These are phyloP conservation scores for Aplochiton taeniatus DNA, from an alignment of 2,797 vertebrate genomes.

Conservation along the genomic window DNA sequence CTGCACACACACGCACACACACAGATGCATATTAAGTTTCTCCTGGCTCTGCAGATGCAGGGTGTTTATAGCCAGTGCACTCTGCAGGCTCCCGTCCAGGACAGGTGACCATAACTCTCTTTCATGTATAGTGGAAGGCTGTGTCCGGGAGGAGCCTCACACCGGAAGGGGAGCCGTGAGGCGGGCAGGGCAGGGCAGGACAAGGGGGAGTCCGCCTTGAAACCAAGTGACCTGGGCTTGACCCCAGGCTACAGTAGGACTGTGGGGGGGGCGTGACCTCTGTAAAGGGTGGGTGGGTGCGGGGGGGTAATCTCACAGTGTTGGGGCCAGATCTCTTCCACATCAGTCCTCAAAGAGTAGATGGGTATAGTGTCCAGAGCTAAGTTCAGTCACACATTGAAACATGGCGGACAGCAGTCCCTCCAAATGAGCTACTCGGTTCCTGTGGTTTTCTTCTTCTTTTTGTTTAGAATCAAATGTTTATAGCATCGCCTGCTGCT, in stretches of 20 bases:
- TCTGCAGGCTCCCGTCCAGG: not conserved
- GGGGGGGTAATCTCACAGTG: conserved; percentile 18
- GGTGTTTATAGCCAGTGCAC: conserved; percentile 1
- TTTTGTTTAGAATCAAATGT: too few relatives aligned
- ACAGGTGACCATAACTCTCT: conserved; percentile 36
- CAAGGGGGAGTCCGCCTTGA: too few relatives aligned
- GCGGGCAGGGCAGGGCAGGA: conserved; percentile 20
- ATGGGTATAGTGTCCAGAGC: too few relatives aligned
- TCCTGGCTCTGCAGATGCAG: not conserved
- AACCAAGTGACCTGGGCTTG: too few relatives aligned
- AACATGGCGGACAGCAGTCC: not conserved
- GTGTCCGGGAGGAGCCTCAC: conserved; percentile 35
- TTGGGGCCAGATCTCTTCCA: not conserved
- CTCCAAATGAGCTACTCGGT: too few relatives aligned
- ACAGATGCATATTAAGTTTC: conserved; percentile 1
- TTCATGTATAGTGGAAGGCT: conserved; percentile 37
- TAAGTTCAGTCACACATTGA: not conserved
- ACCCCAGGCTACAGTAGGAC: not conserved
- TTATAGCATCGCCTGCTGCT: too few relatives aligned
- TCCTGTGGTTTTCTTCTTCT: too few relatives aligned
- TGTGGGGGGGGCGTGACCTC: not conserved
- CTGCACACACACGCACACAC: conserved; percentile 21
- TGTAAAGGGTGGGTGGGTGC: not conserved
- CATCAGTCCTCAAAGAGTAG: not conserved
- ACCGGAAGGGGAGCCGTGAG: conserved; percentile 20